Percentiles rank a stretch among this genome's conserved stretches.
Conservation (phyloP, 2,888 invertebrate species). For the Polydrusus cervinus region DNA sequence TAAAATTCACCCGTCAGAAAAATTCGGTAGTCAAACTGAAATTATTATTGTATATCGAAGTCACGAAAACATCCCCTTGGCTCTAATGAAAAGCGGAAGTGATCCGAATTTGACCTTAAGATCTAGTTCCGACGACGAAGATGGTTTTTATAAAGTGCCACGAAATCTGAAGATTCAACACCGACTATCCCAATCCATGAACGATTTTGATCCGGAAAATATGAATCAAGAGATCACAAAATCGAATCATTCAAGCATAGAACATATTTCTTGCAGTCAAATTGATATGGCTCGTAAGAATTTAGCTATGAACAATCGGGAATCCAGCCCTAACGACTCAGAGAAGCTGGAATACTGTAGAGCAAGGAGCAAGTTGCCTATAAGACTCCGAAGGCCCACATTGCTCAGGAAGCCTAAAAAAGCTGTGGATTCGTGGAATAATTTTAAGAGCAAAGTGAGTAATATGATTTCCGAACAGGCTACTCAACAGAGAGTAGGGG, state of each 20-base stretch:
- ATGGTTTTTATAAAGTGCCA: constrained; percentile 69
- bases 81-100: constrained; percentile 67
- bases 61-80: constrained; percentile 51
- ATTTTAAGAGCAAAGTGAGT: constrained; percentile 66
- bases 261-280: constrained; percentile 69
- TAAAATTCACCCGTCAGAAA: constrained; percentile 53
- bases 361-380: constrained; percentile 63
- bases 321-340: constrained; percentile 45
- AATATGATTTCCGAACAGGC: constrained; percentile 67
- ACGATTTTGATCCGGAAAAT: constrained; percentile 66
- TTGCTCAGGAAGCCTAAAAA: constrained; percentile 64
- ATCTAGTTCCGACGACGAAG: constrained; percentile 56
- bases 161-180: constrained; percentile 62
- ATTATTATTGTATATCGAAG: constrained; percentile 56
- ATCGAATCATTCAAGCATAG: constrained; percentile 66
- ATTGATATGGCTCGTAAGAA: constrained; percentile 55
- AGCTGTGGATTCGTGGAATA: constrained; percentile 66
- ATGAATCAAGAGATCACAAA: constrained; percentile 54
- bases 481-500: constrained; percentile 68
- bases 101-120: constrained; percentile 65
- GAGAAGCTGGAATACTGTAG: constrained; percentile 64
- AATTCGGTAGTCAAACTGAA: constrained; percentile 59
- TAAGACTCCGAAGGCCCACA: constrained; percentile 63
- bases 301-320: constrained; percentile 34
- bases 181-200: constrained; percentile 67